Conservation (phyloP, 2,113 vertebrate genomes). For the Turnix velox region DNA sequence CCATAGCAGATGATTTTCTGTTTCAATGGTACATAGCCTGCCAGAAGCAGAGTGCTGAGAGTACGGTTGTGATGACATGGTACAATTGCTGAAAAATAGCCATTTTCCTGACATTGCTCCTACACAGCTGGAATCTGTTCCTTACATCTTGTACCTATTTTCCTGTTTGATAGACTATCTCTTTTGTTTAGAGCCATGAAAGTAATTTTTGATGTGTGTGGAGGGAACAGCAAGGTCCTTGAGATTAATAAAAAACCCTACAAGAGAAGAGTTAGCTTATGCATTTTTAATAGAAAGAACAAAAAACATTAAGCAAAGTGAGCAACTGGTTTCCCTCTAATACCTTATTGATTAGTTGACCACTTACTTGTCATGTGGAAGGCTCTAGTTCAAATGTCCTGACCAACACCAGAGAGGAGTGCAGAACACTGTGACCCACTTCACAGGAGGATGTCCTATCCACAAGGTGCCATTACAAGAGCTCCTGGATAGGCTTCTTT, state of each 20-base stretch:
- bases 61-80: background rate
- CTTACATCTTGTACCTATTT: background rate
- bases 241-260: background rate
- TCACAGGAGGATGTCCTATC: background rate
- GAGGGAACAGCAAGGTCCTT: background rate
- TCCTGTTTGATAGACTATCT: background rate
- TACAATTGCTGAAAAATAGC: background rate
- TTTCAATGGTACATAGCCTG: background rate
- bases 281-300: background rate
- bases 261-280: background rate
- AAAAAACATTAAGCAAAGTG: background rate
- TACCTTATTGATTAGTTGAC: background rate
- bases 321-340: background rate
- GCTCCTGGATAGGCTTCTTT: background rate
- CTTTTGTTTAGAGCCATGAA: background rate
- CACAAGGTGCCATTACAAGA: background rate
- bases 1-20: background rate
- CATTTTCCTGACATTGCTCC: background rate
- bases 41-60: background rate
- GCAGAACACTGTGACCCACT: background rate
- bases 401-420: background rate
- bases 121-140: background rate
- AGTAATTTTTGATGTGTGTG: background rate
- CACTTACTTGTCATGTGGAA: background rate
- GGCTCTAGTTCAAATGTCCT: background rate